A percentile compares a stretch with the other conserved stretches of the same genome.
Conservation (phyloP, 2,888 invertebrate genomes). For the Troides helena region DNA sequence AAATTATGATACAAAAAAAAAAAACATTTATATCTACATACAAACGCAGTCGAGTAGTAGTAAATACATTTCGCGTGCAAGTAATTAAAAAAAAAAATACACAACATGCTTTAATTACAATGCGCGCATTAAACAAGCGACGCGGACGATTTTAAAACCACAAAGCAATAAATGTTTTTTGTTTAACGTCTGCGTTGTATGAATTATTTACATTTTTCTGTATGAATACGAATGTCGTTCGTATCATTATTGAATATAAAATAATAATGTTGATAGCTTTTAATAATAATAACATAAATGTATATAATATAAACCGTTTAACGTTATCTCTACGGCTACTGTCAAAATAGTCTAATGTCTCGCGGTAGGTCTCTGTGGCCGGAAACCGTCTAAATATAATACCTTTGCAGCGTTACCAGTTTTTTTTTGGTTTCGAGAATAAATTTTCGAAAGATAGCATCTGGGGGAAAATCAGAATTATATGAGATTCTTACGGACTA, state of each 20-base stretch:
- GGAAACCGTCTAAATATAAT: too few relatives aligned
- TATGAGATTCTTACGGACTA: too few relatives aligned
- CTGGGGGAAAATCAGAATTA: too few relatives aligned
- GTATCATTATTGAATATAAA: slow-evolving; percentile 4
- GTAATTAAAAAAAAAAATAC: slow-evolving; percentile 6
- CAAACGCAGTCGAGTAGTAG: too few relatives aligned
- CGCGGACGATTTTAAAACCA: slow-evolving; percentile 8
- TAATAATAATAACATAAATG: background rate
- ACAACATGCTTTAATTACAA: slow-evolving; percentile 3
- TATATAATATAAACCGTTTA: background rate
- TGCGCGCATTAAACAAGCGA: slow-evolving; percentile 11
- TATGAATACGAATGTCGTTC: background rate
- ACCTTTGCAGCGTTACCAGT: too few relatives aligned
- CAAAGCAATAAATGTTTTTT: slow-evolving; percentile 13
- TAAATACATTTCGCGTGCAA: background rate
- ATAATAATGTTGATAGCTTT: background rate
- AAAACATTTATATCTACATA: too few relatives aligned
- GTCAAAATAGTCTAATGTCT: too few relatives aligned
- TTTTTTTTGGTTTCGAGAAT: too few relatives aligned
- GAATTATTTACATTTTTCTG: slow-evolving; percentile 10
- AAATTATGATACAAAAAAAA: too few relatives aligned
- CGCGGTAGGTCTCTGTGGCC: too few relatives aligned
- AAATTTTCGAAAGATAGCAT: too few relatives aligned
- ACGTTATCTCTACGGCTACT: background rate
- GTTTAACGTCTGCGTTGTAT: slow-evolving; percentile 17